Percentiles rank a stretch among this genome's conserved stretches.
Evolutionary conservation across 2,113 vertebrate species (phyloP).

Genomic region (Cololabis saira): DNA sequence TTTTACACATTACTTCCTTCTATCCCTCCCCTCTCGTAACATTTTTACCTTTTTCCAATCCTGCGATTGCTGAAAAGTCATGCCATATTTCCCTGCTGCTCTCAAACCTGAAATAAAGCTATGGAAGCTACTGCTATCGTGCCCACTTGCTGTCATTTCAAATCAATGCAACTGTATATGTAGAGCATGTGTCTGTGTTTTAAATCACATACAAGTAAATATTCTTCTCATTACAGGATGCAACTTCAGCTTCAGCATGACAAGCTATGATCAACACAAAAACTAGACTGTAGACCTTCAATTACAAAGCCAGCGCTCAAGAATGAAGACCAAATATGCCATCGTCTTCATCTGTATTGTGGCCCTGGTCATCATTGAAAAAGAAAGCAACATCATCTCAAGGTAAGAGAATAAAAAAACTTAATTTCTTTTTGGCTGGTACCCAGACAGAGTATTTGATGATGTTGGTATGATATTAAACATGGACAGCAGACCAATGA

Average conservation of each 20-base stretch:
- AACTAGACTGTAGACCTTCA: slow-evolving; percentile 48
- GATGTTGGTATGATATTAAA: too few species aligned
- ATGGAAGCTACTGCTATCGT: too few species aligned
- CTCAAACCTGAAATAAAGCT: too few species aligned
- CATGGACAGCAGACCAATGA: too few species aligned
- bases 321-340: slow-evolving; percentile 93
- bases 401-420: slow-evolving; percentile 81
- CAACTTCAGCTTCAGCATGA: slow-evolving; percentile 33
- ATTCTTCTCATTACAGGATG: slow-evolving; percentile 56
- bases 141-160: too few species aligned
- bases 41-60: too few species aligned
- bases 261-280: slow-evolving; percentile 39
- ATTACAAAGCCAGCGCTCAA: slow-evolving; percentile 63
- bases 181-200: not conserved
- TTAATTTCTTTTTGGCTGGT: too few species aligned
- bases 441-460: too few species aligned
- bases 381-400: slow-evolving; percentile 96
- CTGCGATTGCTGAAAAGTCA: too few species aligned
- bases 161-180: too few species aligned
- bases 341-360: slow-evolving; percentile 89
- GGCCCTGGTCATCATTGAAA: slow-evolving; percentile 91
- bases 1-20: not conserved
- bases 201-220: not conserved
- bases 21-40: too few species aligned
- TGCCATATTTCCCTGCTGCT: too few species aligned